A percentile compares a stretch with the other conserved stretches of the same genome.
Conservation (phyloP, 2,113 vertebrate genomes). For the Psammodynastes pulverulentus region DNA sequence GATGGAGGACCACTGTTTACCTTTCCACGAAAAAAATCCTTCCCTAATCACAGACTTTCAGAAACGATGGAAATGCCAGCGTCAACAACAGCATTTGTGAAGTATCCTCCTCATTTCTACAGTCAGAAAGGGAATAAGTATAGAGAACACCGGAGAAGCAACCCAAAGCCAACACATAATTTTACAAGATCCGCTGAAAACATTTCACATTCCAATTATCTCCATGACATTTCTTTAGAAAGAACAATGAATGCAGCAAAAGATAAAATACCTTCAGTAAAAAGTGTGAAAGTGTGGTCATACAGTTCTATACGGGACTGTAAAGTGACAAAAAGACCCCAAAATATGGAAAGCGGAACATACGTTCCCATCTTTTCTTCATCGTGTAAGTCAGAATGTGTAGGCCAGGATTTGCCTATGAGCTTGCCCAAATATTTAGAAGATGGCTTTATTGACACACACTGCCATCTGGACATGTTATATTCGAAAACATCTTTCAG, state of each 20-base stretch:
- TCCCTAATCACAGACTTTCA: not conserved
- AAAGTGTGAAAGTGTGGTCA: slow-evolving; percentile 28
- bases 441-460: slow-evolving; percentile 82
- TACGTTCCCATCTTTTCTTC: slow-evolving; percentile 2
- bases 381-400: not conserved
- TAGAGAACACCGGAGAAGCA: slow-evolving; percentile 32
- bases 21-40: slow-evolving; percentile 64
- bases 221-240: slow-evolving; percentile 26
- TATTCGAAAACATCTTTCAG: slow-evolving; percentile 77
- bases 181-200: not conserved
- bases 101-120: slow-evolving; percentile 61
- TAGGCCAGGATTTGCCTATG: not conserved
- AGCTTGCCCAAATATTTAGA: slow-evolving; percentile 22
- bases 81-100: slow-evolving; percentile 50
- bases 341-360: slow-evolving; percentile 37
- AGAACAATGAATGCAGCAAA: slow-evolving; percentile 6
- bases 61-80: slow-evolving; percentile 31
- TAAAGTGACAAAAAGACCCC: not conserved
- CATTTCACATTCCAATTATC: not conserved
- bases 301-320: slow-evolving; percentile 11
- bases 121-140: slow-evolving; percentile 53
- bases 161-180: not conserved
- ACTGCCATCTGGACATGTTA: slow-evolving; percentile 88
- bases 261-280: slow-evolving; percentile 4
- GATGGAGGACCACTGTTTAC: slow-evolving; percentile 45